Percentiles rank a stretch among this genome's conserved stretches.
phyloP scores from a whole-genome alignment of 2,888 invertebrate genomes.

The Agrochola litura region DNA sequence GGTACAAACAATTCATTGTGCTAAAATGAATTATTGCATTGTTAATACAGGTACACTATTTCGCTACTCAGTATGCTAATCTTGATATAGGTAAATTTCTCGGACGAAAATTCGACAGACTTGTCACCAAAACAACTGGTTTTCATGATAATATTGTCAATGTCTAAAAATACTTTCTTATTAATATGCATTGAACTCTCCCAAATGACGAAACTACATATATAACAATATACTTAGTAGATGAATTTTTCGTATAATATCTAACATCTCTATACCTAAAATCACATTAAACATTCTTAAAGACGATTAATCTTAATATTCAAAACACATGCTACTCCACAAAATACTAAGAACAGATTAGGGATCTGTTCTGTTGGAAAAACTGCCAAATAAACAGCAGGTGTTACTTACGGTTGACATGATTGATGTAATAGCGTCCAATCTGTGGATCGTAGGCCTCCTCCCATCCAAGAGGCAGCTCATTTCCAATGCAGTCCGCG shows the following conservation, averaged over 20 bases:
- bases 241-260: slow-evolving; percentile 5
- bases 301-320: slow-evolving; percentile 52
- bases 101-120: slow-evolving; percentile 41
- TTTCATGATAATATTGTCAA: slow-evolving; percentile 36
- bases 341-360: slow-evolving; percentile 48
- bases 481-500: slow-evolving; percentile 99
- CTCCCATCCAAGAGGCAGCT: slow-evolving; percentile 99
- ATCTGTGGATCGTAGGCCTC: slow-evolving; percentile 98
- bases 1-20: slow-evolving; percentile 78
- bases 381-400: slow-evolving; percentile 59
- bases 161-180: slow-evolving; percentile 49
- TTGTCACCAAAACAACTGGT: slow-evolving; percentile 22
- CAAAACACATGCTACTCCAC: slow-evolving; percentile 20
- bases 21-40: slow-evolving; percentile 74
- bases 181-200: slow-evolving; percentile 51
- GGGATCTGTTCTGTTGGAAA: slow-evolving; percentile 30
- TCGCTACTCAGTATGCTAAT: slow-evolving; percentile 63
- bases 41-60: slow-evolving; percentile 68
- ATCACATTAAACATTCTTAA: slow-evolving; percentile 16
- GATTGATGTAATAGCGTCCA: slow-evolving; percentile 99
- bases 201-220: slow-evolving; percentile 33
- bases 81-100: slow-evolving; percentile 48
- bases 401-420: slow-evolving; percentile 96
- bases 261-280: neutral
- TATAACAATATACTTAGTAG: slow-evolving; percentile 25